Evolutionary conservation across 2,113 vertebrate species (phyloP).

Genomic region (Asarcornis scutulata): DNA sequence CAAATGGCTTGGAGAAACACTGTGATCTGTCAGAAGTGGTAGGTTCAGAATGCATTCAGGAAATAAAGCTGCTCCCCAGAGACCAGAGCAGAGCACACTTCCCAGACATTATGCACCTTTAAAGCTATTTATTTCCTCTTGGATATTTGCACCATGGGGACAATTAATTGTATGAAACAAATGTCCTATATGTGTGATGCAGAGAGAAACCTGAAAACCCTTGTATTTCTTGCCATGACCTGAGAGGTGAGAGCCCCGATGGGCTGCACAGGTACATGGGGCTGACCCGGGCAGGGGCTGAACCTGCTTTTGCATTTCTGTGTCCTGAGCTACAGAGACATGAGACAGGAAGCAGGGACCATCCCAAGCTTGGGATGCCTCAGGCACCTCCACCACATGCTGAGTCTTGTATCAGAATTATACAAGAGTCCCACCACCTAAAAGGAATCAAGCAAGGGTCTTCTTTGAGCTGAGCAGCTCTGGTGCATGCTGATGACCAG

Average conservation of each 20-base stretch:
- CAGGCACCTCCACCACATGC: accelerated
- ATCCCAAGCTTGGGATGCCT: accelerated
- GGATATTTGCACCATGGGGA: neutral
- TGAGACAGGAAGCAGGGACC: accelerated
- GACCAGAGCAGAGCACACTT: neutral
- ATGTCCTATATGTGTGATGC: neutral
- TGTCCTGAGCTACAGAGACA: accelerated
- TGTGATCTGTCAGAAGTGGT: conserved; percentile 35
- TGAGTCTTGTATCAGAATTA: accelerated
- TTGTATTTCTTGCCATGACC: neutral
- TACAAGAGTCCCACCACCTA: accelerated
- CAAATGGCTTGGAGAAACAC: conserved; percentile 52
- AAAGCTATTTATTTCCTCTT: conserved; percentile 42
- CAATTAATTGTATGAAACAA: neutral
- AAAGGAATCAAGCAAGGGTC: no score
- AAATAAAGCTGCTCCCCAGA: conserved; percentile 41
- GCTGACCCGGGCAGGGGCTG: neutral
- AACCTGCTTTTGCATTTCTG: accelerated
- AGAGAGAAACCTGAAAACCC: neutral
- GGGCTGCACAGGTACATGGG: neutral
- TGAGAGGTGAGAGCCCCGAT: neutral
- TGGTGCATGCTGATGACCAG: accelerated
- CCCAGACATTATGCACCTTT: conserved; percentile 13
- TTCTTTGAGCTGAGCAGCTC: neutral
- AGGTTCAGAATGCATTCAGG: conserved; percentile 39